Evolutionary conservation across 2,888 invertebrate species (phyloP).

Genomic region (Calameuta idolon): DNA sequence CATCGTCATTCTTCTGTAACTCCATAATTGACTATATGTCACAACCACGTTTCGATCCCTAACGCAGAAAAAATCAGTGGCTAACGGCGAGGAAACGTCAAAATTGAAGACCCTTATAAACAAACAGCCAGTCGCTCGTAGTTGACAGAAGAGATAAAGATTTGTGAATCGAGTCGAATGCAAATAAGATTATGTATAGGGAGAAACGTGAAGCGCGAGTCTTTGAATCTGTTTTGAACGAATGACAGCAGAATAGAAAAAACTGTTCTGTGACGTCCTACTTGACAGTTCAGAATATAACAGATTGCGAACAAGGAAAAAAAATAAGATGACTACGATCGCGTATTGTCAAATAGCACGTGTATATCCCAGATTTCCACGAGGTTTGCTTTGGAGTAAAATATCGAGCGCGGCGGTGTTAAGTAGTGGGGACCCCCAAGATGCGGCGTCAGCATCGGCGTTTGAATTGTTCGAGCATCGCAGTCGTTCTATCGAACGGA

Average conservation of each 20-base stretch:
- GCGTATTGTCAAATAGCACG: not conserved
- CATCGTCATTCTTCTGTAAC: not conserved
- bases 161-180: not conserved
- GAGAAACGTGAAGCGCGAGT: not conserved
- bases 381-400: not conserved
- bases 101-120: not conserved
- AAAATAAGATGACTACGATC: not conserved
- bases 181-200: not conserved
- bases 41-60: not conserved
- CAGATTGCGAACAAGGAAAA: not conserved
- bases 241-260: not conserved
- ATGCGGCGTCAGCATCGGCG: not conserved
- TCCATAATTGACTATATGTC: not conserved
- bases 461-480: not conserved
- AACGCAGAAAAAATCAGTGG: not conserved
- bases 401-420: not conserved
- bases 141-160: not conserved
- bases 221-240: not conserved
- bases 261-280: not conserved
- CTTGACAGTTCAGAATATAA: not conserved
- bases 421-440: not conserved
- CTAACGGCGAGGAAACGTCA: not conserved
- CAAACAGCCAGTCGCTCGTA: not conserved
- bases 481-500: slow-evolving; percentile 18
- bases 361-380: not conserved